Evolutionary conservation across 2,113 vertebrate species (phyloP), one percentile per base, ranked within the genome.

Genomic region (Genyomyrus donnyi): DNA sequence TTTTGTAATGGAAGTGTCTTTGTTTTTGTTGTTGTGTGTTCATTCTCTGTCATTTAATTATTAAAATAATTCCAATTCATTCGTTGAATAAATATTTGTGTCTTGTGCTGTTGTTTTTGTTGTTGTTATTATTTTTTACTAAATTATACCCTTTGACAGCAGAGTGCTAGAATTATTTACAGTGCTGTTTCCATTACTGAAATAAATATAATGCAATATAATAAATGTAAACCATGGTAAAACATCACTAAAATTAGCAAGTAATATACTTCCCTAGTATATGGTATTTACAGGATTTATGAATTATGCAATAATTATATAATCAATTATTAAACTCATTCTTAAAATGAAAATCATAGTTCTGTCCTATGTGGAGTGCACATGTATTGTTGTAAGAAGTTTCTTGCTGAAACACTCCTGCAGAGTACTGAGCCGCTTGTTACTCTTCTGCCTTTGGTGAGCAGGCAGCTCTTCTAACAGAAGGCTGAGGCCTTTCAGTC

Each of bases 61-160:
- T 46, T 58, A 42, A 42, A 39, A 58, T 89, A 24, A 62, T 84
- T 84, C 39, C 46, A 39, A 24, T 86, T 90, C 17, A 87, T 87
- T 52, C 56, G 9, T 66, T 66, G 24, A 90, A 90, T 90, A 90
- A 90, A 88, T 90, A 90, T 80, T 42, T 70, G 58, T 87, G 17
- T 88, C 39, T 53, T 87, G 66, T 74, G 85, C 31, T 88, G 46
- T 52, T 77, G 48, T 87, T 21, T 45, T 48, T 58, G 56, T 87
- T 70, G 45, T 90, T 21, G 31, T 90, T 70, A 10, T 52, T 50
- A 10, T 52, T 52, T 52, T 90, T 86, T 90, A 9, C 45, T 27
- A 50, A 35, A 53, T 87, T 56, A 27, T 87, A 21, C 2, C 13
- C 48, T 49, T 50, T 31, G 13, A n/a, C 7, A 50, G 5, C 11